Base-by-base conservation (phyloP, 2,797 vertebrate species). In the Phoeniculus purpureus region DNA sequence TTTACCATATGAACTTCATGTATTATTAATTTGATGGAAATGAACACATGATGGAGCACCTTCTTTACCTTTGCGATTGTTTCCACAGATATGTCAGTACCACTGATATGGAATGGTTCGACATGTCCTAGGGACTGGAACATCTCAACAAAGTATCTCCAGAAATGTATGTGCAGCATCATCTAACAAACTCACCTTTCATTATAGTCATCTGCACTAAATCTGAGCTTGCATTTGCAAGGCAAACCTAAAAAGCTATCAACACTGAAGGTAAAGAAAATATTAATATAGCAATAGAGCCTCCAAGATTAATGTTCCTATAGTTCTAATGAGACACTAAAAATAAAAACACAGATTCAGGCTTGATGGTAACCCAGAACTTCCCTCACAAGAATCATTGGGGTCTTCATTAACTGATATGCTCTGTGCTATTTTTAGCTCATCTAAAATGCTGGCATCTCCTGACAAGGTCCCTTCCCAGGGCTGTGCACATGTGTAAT, bases 11-110 rank as follows among this genome's bases (percentile, higher is more conserved):
- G 95, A 96, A 94, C 86, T 92, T 95, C 94, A 96, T 94, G 93
- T 94, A 94, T 96, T 96, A 95, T 96, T 96, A 96, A 96, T 96
- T 94, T 95, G 94, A 95, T 96, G 94, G 94, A 96, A 96, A 95
- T 94, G 93, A 96, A 94, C 90, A 96, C 90, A 96, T 96, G 95
- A 96, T 96, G 93, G 93, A 94, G 92, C 89, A 90, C 92, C 93
- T 93, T 96, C 95, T 96, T 95, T 93, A 95, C 94, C 94, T 94
- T 89, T 93, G 94, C 73, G 94, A 93, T 95, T 94, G 93, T 95
- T 96, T 94, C 85, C 88, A 85, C 92, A 89, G 93, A 87, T 94
- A 94, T 84, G 93, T 96, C 96, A 95, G 90, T 87, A 94, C 85
- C 88, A 79, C 62, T 76, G 93, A 85, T 96, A 93, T 40, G 85